These are phyloP conservation scores for Gymnoscopelus microlampas DNA, from an alignment of 2,797 vertebrate genomes.

Conservation along the genomic window DNA sequence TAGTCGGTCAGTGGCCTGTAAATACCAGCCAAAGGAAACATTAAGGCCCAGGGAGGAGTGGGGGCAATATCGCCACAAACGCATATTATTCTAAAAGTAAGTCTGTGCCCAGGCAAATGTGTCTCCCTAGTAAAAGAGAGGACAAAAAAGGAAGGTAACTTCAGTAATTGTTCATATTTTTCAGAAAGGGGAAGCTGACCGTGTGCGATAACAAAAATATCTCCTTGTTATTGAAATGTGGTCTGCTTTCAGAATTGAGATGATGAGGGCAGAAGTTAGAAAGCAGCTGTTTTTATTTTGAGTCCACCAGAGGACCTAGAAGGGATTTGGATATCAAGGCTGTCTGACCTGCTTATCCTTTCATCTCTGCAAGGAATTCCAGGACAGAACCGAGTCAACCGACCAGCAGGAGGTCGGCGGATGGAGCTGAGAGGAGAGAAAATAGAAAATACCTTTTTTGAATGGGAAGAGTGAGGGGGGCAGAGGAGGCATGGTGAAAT, in stretches of 20 bases:
- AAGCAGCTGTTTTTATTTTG: constrained; percentile 48
- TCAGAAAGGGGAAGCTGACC: background rate
- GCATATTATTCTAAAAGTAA: no score
- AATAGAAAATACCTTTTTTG: constrained; percentile 55
- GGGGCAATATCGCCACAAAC: no score
- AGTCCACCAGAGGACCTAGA: constrained; percentile 30
- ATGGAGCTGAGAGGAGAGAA: constrained; percentile 41
- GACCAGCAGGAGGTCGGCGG: constrained; percentile 59
- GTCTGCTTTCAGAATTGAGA: constrained; percentile 21
- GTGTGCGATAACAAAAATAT: constrained; percentile 10
- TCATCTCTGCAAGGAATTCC: constrained; percentile 66
- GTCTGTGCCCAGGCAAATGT: no score
- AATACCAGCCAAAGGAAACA: no score
- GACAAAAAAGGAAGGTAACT: background rate
- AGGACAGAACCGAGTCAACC: constrained; percentile 55
- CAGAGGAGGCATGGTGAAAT: background rate
- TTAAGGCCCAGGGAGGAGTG: no score
- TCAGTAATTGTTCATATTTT: background rate
- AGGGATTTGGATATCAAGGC: constrained; percentile 57
- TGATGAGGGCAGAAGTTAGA: constrained; percentile 26
- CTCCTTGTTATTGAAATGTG: constrained; percentile 20
- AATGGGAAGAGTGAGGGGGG: constrained; percentile 36
- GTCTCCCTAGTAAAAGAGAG: no score
- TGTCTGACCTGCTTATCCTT: constrained; percentile 66
- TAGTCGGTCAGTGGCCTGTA: no score